phyloP scores from a whole-genome alignment of 2,797 vertebrate genomes.

The Ara ararauna region DNA sequence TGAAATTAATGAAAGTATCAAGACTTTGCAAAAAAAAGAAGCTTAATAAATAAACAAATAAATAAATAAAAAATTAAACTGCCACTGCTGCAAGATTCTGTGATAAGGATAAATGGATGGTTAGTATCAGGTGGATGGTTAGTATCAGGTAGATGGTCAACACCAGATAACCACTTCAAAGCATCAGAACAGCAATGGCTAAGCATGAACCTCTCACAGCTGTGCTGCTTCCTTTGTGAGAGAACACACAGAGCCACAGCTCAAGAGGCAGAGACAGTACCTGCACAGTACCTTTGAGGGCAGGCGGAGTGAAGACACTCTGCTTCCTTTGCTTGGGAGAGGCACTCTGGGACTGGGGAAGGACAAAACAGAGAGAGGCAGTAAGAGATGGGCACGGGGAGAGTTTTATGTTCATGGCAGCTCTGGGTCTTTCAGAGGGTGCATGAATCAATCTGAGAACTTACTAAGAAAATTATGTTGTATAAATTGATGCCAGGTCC shows the following conservation, averaged over 20 bases:
- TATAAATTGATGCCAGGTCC: background rate
- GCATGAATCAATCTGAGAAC: background rate
- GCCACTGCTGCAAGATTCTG: background rate
- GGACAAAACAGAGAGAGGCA: background rate
- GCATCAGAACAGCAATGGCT: accelerated
- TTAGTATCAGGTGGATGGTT: accelerated
- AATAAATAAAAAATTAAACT: background rate
- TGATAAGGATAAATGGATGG: background rate
- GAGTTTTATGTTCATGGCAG: accelerated
- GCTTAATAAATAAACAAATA: background rate
- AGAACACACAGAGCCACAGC: background rate
- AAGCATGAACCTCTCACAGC: accelerated
- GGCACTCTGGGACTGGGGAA: constrained; percentile 77
- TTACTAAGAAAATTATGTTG: accelerated
- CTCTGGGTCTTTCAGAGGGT: background rate
- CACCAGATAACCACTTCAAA: accelerated
- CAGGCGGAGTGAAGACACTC: constrained; percentile 84
- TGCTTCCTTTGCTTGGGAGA: constrained; percentile 91
- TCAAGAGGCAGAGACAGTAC: constrained; percentile 1
- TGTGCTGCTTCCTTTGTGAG: background rate
- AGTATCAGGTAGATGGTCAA: accelerated
- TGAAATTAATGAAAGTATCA: background rate
- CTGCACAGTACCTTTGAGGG: constrained; percentile 88
- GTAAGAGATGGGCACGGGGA: accelerated
- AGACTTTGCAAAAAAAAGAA: background rate